These are phyloP conservation scores for Microtus obscurus DNA, from an alignment of 2,797 vertebrate genomes.

Conservation along the genomic window DNA sequence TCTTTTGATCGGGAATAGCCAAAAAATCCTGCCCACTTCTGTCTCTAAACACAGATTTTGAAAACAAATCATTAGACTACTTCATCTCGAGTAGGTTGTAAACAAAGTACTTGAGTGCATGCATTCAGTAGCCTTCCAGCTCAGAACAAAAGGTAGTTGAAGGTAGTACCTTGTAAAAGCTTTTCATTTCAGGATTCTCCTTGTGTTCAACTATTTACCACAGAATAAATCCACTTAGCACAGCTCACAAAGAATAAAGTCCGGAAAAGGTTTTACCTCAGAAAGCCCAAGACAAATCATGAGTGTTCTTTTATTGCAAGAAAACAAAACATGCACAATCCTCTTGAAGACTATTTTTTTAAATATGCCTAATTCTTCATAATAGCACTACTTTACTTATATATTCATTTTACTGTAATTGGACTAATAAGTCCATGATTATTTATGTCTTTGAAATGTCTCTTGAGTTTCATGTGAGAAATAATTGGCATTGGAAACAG, in stretches of 20 bases:
- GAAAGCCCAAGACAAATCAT: background rate
- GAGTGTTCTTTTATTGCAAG: conserved; percentile 20
- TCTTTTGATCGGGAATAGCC: background rate
- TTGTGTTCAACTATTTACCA: conserved; percentile 45
- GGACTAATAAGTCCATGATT: conserved; percentile 48
- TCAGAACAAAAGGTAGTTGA: conserved; percentile 47
- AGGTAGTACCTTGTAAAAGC: conserved; percentile 31
- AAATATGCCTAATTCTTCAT: background rate
- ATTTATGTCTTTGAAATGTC: conserved; percentile 43
- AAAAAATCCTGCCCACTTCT: background rate
- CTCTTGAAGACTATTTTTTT: conserved; percentile 21
- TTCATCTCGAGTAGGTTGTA: conserved; percentile 22
- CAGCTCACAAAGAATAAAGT: conserved; percentile 32
- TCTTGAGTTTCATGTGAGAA: conserved; percentile 24
- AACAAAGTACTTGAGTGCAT: conserved; percentile 40
- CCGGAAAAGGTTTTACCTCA: background rate
- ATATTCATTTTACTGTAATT: conserved; percentile 42
- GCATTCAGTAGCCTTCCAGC: background rate
- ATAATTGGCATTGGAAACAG: conserved; percentile 44
- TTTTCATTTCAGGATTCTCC: conserved; percentile 38
- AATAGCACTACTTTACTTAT: background rate
- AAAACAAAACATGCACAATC: conserved; percentile 18
- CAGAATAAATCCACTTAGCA: conserved; percentile 46
- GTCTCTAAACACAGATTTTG: conserved; percentile 21
- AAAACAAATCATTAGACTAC: conserved; percentile 63